phyloP scores from a whole-genome alignment of 2,888 invertebrate genomes.

The Neoitamus cyanurus region DNA sequence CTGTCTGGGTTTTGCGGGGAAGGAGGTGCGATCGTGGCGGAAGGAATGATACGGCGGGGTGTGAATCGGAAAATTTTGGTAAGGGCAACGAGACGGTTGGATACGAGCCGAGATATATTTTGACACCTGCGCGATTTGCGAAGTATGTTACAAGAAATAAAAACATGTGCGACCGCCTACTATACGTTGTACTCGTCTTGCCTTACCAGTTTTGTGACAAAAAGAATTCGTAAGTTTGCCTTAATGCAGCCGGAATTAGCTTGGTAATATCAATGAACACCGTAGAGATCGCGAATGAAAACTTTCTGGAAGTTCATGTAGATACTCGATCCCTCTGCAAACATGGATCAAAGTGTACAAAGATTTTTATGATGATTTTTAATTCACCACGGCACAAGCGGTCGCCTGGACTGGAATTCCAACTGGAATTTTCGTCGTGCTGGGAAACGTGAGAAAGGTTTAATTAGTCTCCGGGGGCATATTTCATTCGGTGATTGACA shows the following conservation, averaged over 20 bases:
- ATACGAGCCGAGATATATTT: background rate
- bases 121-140: background rate
- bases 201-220: background rate
- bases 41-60: no score
- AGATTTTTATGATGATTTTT: no score
- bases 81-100: background rate
- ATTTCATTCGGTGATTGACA: no score
- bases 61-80: no score
- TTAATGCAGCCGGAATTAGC: background rate
- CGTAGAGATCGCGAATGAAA: background rate
- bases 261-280: background rate
- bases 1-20: no score
- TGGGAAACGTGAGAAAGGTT: no score
- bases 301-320: background rate
- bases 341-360: conserved; percentile 66
- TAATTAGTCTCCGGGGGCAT: no score
- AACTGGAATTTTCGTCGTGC: no score
- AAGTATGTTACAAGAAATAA: background rate
- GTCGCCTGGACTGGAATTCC: no score
- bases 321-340: background rate
- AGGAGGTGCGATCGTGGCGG: no score
- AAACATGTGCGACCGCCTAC: background rate
- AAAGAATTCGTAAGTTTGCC: background rate
- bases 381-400: no score
- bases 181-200: background rate